Conservation (phyloP, 2,888 invertebrate species). For the Papilio elwesi region DNA sequence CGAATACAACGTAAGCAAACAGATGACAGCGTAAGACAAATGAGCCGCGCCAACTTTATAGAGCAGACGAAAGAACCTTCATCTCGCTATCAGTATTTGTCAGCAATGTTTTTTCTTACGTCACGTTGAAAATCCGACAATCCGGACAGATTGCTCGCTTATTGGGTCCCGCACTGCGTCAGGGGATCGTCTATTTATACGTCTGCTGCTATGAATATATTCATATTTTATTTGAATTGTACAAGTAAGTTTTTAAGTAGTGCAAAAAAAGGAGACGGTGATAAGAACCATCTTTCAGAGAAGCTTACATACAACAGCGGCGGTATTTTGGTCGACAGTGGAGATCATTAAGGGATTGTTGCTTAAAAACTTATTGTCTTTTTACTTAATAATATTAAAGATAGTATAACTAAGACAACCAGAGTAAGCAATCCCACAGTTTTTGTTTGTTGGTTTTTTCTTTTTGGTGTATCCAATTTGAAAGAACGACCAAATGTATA, state of each 20-base stretch:
- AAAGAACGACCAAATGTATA: too few relatives aligned
- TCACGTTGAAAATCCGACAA: slow-evolving; percentile 8
- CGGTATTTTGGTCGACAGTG: too few relatives aligned
- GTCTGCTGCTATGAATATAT: neutral
- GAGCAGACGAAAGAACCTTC: neutral
- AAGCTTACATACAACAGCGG: too few relatives aligned
- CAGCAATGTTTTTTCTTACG: slow-evolving; percentile 1
- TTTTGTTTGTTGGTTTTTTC: too few relatives aligned
- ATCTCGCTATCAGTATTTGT: slow-evolving; percentile 30
- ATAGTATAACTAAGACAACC: too few relatives aligned
- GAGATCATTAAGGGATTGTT: too few relatives aligned
- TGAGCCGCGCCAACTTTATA: slow-evolving; percentile 16
- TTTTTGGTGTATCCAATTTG: too few relatives aligned
- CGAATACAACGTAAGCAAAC: neutral
- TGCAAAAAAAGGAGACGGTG: too few relatives aligned
- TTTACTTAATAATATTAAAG: too few relatives aligned
- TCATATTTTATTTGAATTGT: neutral
- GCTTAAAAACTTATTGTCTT: too few relatives aligned
- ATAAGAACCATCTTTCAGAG: too few relatives aligned
- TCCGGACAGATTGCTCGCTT: slow-evolving; percentile 17
- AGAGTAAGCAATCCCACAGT: too few relatives aligned
- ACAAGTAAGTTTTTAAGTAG: neutral
- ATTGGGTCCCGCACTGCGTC: slow-evolving; percentile 15
- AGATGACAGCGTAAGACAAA: slow-evolving; percentile 30
- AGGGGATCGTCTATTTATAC: neutral